phyloP scores from a whole-genome alignment of 2,797 vertebrate species.

The Carapus acus region DNA sequence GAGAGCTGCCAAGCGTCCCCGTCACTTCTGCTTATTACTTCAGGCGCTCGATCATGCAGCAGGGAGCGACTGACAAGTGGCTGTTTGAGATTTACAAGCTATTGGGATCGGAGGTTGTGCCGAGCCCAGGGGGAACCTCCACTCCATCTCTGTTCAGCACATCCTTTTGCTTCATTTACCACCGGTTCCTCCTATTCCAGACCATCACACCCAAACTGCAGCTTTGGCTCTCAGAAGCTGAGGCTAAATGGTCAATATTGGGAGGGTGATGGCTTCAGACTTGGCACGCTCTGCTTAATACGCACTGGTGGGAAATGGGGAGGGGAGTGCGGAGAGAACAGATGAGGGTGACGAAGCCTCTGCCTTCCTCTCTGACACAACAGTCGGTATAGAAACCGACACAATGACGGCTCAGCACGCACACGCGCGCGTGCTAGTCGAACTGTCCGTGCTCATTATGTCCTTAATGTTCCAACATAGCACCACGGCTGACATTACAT shows the following conservation, averaged over 20 bases:
- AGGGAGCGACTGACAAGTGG: conserved; percentile 27
- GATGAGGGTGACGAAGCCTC: conserved; percentile 8
- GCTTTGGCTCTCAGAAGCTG: conserved; percentile 12
- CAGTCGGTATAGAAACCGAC: conserved; percentile 20
- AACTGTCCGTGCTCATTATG: no score
- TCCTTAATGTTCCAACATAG: no score
- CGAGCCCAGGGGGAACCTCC: conserved; percentile 28
- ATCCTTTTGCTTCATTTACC: conserved; percentile 36
- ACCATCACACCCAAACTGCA: conserved; percentile 19
- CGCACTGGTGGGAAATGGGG: neutral
- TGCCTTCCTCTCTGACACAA: conserved; percentile 20
- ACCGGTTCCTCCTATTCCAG: conserved; percentile 12
- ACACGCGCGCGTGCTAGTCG: no score
- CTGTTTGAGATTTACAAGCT: conserved; percentile 40
- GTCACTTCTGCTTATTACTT: conserved; percentile 27
- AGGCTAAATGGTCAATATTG: conserved; percentile 12
- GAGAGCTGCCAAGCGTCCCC: conserved; percentile 13
- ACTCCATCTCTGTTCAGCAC: conserved; percentile 26
- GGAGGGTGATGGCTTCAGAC: conserved; percentile 1
- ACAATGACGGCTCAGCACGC: conserved; percentile 25
- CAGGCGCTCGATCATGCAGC: conserved; percentile 35
- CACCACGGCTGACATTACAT: no score
- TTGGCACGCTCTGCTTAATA: neutral
- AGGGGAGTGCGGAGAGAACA: conserved; percentile 1
- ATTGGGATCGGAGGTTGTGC: conserved; percentile 32